A percentile compares a stretch with the other conserved stretches of the same genome.
phyloP scores from a whole-genome alignment of 2,797 vertebrate species.

The Champsocephalus esox region DNA sequence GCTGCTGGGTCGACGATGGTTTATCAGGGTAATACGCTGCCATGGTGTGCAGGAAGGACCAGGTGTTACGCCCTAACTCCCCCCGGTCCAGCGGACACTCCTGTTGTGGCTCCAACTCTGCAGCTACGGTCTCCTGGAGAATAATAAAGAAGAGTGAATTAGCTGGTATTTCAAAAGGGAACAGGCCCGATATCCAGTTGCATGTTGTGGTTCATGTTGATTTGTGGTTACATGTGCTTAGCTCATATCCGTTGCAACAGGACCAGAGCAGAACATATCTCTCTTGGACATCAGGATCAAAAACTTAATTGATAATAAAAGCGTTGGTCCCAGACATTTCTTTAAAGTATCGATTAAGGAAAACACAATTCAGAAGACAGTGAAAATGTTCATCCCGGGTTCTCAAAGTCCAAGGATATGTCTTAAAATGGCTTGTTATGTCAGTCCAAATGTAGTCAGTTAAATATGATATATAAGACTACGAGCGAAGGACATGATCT shows the following conservation, averaged over 20 bases:
- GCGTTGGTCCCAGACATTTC: too few relatives aligned
- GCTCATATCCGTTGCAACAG: background rate
- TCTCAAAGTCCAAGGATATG: too few relatives aligned
- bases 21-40: constrained; percentile 93
- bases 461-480: too few relatives aligned
- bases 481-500: too few relatives aligned
- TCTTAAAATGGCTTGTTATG: too few relatives aligned
- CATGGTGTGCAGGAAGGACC: constrained; percentile 97
- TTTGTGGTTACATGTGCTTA: background rate
- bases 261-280: background rate
- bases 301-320: background rate
- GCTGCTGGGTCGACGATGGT: constrained; percentile 88
- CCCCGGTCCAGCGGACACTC: constrained; percentile 94
- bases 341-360: too few relatives aligned
- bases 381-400: too few relatives aligned
- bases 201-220: background rate
- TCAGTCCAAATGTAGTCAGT: too few relatives aligned
- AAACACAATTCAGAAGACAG: too few relatives aligned
- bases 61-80: constrained; percentile 92
- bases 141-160: constrained; percentile 1
- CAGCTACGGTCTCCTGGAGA: constrained; percentile 58
- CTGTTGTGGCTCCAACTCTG: constrained; percentile 76
- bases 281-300: background rate
- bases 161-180: background rate
- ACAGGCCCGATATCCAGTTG: background rate